These are phyloP conservation scores for Brachionus calyciflorus DNA, from an alignment of 1,140 invertebrate genomes.

Conservation along the genomic window DNA sequence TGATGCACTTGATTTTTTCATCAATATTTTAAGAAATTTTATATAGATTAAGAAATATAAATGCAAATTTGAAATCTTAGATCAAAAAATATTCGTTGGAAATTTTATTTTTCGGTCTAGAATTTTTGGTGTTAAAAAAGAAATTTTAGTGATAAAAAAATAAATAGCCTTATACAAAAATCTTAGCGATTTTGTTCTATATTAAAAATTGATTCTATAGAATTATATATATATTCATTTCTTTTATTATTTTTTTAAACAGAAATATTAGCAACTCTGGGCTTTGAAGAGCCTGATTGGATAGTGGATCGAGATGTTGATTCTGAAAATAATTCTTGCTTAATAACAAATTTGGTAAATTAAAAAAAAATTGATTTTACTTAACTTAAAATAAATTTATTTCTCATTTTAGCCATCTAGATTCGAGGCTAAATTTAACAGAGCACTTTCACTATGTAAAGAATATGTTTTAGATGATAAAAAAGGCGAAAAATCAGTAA, in stretches of 20 bases:
- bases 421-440: constrained; percentile 34
- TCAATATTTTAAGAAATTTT: too few species aligned
- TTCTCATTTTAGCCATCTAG: neutral
- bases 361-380: neutral
- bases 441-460: constrained; percentile 12
- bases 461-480: constrained; percentile 40
- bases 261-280: constrained; percentile 30
- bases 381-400: neutral
- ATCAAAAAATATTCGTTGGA: too few species aligned
- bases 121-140: too few species aligned
- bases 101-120: too few species aligned
- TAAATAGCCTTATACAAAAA: too few species aligned
- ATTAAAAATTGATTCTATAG: too few species aligned
- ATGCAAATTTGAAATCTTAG: too few species aligned
- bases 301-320: constrained; percentile 28
- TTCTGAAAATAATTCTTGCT: constrained; percentile 3
- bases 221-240: too few species aligned
- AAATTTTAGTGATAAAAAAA: too few species aligned
- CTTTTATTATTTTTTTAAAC: neutral
- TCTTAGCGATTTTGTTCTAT: too few species aligned
- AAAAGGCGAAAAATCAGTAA: constrained; percentile 8
- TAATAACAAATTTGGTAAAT: constrained; percentile 42
- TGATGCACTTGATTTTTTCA: too few species aligned
- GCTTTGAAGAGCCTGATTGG: constrained; percentile 39
- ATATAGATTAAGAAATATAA: too few species aligned